These are phyloP conservation scores for Himalopsyche japonica DNA, from an alignment of 2,888 invertebrate genomes.

Conservation along the genomic window DNA sequence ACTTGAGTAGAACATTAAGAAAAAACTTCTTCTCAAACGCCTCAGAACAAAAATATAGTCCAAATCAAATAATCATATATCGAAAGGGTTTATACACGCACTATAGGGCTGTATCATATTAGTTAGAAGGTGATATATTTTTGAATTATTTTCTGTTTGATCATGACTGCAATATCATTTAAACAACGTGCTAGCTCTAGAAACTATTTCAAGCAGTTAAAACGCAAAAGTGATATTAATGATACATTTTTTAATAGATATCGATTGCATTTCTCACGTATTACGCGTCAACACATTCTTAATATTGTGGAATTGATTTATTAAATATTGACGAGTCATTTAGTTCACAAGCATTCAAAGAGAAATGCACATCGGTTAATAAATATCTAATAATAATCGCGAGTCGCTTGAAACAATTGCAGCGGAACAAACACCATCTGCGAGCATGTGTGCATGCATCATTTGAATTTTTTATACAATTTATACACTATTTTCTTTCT, in stretches of 20 bases:
- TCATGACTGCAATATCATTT: too few species aligned
- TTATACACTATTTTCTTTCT: conserved; percentile 35
- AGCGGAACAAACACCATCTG: background rate
- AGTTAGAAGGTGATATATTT: too few species aligned
- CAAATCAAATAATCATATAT: too few species aligned
- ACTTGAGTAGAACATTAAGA: too few species aligned
- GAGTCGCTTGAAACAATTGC: conserved; percentile 4
- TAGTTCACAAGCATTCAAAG: background rate
- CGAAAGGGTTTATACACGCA: too few species aligned
- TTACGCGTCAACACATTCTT: background rate
- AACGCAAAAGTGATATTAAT: background rate
- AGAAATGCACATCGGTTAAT: conserved; percentile 5
- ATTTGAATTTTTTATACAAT: conserved; percentile 12
- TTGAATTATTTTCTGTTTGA: too few species aligned
- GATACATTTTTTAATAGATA: background rate
- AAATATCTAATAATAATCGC: background rate
- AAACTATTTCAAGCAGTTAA: background rate
- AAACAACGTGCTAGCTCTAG: background rate
- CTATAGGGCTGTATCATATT: too few species aligned
- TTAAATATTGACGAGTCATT: background rate
- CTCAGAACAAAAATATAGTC: too few species aligned
- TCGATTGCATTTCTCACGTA: background rate
- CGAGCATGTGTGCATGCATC: background rate
- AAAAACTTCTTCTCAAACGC: too few species aligned
- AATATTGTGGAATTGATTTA: background rate